phyloP scores from a whole-genome alignment of 2,888 invertebrate genomes.

The Embidobia sp. region DNA sequence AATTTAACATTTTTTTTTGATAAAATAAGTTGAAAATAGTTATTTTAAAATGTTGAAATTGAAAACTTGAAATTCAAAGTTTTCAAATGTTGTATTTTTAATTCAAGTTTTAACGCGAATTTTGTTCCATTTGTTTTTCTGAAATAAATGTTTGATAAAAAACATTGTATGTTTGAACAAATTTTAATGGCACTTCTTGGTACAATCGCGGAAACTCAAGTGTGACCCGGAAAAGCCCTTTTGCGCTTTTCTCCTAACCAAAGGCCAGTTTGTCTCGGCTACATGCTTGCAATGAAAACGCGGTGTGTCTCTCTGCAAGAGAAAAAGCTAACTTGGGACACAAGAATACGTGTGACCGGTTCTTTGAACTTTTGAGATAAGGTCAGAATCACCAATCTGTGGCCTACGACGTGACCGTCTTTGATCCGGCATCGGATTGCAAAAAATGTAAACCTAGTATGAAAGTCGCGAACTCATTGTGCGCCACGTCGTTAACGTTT shows the following conservation, averaged over 20 bases:
- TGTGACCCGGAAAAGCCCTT: slow-evolving; percentile 13
- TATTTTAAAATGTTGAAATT: too few relatives aligned
- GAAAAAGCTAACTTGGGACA: slow-evolving; percentile 14
- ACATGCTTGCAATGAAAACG: slow-evolving; percentile 38
- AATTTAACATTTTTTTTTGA: too few relatives aligned
- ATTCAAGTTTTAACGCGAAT: too few relatives aligned
- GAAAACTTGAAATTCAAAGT: neutral
- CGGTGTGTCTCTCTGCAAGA: slow-evolving; percentile 14
- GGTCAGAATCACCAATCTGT: slow-evolving; percentile 53
- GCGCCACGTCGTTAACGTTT: slow-evolving; percentile 45
- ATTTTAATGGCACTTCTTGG: too few relatives aligned
- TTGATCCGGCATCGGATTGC: slow-evolving; percentile 40
- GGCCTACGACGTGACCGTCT: slow-evolving; percentile 52
- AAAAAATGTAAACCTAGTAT: slow-evolving; percentile 44
- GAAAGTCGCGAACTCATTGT: slow-evolving; percentile 48
- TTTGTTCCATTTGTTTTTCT: too few relatives aligned
- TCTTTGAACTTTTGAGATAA: slow-evolving; percentile 48
- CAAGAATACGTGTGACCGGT: slow-evolving; percentile 51
- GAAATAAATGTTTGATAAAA: too few relatives aligned
- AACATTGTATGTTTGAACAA: too few relatives aligned
- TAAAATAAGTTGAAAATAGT: too few relatives aligned
- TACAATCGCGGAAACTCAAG: neutral
- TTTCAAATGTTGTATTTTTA: neutral
- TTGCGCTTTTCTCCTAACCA: slow-evolving; percentile 2
- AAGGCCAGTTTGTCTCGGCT: slow-evolving; percentile 31